Base-by-base conservation (phyloP, 2,888 invertebrate species). In the Hylaea fasciaria region DNA sequence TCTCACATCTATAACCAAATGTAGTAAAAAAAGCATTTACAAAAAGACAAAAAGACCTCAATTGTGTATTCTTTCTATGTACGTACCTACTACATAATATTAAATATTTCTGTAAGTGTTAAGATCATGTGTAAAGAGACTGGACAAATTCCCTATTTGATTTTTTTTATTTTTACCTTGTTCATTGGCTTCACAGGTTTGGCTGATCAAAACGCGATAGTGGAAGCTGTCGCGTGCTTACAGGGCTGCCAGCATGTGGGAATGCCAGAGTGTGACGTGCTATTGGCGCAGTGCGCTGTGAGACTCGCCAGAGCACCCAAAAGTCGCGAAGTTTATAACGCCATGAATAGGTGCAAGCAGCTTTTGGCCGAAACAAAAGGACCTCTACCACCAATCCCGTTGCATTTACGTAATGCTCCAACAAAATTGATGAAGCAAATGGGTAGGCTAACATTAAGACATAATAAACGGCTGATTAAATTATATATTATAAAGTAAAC, bases 181-280 rank as follows among this genome's bases (percentile, higher is more conserved):
- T n/a, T n/a, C 2, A 35, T 54, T 40, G 8, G n/a, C 13, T 46
- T 57, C 22, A 14, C 72, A 95, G 95, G 95, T 40, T 86, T 96
- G 71, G 95, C 93, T 0, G 95, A 95, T 80, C 94, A 94, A 0
- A 91, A 84, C 65, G 95, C 95, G 0, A 68, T 96, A 43, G 93
- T 92, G 35, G 89, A 95, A 71, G 95, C 97, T 0, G 94, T 96
- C 3, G 93, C 96, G 5, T 95, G 96, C 37, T 94, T 96, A 90
- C 95, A 96, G 71, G 96, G 95, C 0, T 96, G 96, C 75, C 96
- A 96, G 80, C 91, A 95, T 64, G 87, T 97, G 40, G 97, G 97
- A 9, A 95, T 95, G 96, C 97, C 97, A 0, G 97, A 97, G 76
- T 95, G 95, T 74, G 95, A 96, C 80, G 95, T 96, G 11, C 85